Evolutionary conservation across 2,888 invertebrate species (phyloP).

Genomic region (Phalera bucephala): DNA sequence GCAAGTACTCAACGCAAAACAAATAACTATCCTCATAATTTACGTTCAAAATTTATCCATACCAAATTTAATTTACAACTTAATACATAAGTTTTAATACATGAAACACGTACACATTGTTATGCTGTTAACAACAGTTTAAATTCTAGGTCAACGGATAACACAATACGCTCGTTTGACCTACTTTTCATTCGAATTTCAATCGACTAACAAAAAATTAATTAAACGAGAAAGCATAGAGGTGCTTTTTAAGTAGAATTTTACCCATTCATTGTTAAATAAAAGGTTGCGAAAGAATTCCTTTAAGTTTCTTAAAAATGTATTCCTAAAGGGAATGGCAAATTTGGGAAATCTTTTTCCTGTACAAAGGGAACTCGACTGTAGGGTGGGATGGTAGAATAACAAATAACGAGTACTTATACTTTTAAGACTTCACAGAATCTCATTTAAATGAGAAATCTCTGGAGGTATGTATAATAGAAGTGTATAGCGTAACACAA

Average conservation of each 20-base stretch:
- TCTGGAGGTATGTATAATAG: slow-evolving; percentile 2
- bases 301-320: neutral
- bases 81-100: too few species aligned
- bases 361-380: neutral
- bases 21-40: too few species aligned
- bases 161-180: slow-evolving; percentile 16
- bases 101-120: too few species aligned
- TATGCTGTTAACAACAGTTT: slow-evolving; percentile 8
- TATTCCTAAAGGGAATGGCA: slow-evolving; percentile 6
- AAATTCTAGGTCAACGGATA: slow-evolving; percentile 22
- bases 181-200: slow-evolving; percentile 21
- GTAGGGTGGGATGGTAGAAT: slow-evolving; percentile 4
- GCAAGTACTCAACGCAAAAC: too few species aligned
- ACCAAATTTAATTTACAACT: too few species aligned
- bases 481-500: too few species aligned
- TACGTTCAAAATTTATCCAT: too few species aligned
- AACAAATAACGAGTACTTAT: slow-evolving; percentile 10
- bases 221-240: too few species aligned
- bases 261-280: neutral
- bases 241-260: too few species aligned
- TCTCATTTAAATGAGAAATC: neutral
- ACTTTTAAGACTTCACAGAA: slow-evolving; percentile 4
- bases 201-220: neutral
- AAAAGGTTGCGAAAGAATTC: neutral
- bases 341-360: slow-evolving; percentile 16